Conservation (phyloP, 2,113 vertebrate species). For the Conger conger region DNA sequence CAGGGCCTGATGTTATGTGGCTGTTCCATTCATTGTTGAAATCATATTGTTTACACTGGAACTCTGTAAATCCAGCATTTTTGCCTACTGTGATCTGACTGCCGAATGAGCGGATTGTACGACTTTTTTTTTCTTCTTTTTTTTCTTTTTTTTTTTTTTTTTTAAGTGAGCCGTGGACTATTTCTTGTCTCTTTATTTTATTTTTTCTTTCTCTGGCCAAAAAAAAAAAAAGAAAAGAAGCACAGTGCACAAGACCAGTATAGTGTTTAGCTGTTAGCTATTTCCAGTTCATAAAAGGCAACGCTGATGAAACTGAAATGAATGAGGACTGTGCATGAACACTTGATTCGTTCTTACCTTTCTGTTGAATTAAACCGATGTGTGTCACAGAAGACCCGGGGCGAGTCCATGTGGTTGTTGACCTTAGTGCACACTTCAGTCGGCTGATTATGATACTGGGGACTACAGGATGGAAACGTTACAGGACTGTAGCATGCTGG, state of each 20-base stretch:
- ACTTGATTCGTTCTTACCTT: background rate
- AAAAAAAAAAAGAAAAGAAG: background rate
- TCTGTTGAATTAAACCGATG: background rate
- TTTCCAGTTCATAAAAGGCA: background rate
- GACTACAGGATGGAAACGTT: background rate
- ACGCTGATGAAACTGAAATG: background rate
- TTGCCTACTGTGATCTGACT: conserved; percentile 41
- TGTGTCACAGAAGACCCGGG: background rate
- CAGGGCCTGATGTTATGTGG: conserved; percentile 36
- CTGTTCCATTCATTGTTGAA: conserved; percentile 37
- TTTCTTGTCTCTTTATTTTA: background rate
- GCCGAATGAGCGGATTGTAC: conserved; percentile 32
- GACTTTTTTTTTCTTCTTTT: background rate
- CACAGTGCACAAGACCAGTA: conserved; percentile 36
- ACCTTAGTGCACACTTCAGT: background rate
- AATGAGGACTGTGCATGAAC: background rate
- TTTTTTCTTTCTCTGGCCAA: background rate
- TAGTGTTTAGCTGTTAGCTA: background rate
- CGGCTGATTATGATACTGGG: background rate
- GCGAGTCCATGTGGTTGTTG: background rate
- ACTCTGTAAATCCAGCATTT: conserved; percentile 40
- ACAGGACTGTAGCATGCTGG: background rate
- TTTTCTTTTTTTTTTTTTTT: conserved; percentile 8
- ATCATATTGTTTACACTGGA: conserved; percentile 49
- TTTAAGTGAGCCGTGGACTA: conserved; percentile 45